Conservation (phyloP, 2,113 vertebrate genomes). For the Gymnocephalus cernua region DNA sequence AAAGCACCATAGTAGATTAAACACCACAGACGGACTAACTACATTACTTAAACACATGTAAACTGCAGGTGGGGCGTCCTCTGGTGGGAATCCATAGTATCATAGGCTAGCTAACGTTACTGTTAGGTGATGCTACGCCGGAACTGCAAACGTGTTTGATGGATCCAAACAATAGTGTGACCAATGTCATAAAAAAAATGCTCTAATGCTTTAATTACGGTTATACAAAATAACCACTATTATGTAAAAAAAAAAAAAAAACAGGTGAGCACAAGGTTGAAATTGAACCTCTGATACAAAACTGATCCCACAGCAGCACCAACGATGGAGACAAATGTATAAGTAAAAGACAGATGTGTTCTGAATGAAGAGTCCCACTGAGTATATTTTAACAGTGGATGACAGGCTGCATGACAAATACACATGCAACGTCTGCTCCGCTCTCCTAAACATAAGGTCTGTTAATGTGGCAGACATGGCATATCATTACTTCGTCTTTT, state of each 20-base stretch:
- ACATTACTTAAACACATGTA: too few relatives aligned
- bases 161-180: too few relatives aligned
- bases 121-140: too few relatives aligned
- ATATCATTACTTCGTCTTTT: constrained; percentile 48
- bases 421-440: constrained; percentile 52
- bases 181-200: too few relatives aligned
- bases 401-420: constrained; percentile 62
- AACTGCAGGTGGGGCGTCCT: too few relatives aligned
- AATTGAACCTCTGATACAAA: not conserved
- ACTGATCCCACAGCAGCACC: not conserved
- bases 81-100: too few relatives aligned
- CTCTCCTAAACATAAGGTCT: constrained; percentile 58
- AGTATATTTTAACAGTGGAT: constrained; percentile 47
- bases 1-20: too few relatives aligned
- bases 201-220: too few relatives aligned
- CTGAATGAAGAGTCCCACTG: constrained; percentile 10
- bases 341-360: constrained; percentile 16
- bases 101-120: too few relatives aligned
- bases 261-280: not conserved
- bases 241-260: not conserved
- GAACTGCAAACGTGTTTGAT: too few relatives aligned
- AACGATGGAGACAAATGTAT: not conserved
- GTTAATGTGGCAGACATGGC: constrained; percentile 59
- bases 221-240: too few relatives aligned
- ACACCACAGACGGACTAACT: too few relatives aligned